A percentile compares a stretch with the other conserved stretches of the same genome.
phyloP scores from a whole-genome alignment of 2,888 invertebrate species.

The Epirrhoe tristata region DNA sequence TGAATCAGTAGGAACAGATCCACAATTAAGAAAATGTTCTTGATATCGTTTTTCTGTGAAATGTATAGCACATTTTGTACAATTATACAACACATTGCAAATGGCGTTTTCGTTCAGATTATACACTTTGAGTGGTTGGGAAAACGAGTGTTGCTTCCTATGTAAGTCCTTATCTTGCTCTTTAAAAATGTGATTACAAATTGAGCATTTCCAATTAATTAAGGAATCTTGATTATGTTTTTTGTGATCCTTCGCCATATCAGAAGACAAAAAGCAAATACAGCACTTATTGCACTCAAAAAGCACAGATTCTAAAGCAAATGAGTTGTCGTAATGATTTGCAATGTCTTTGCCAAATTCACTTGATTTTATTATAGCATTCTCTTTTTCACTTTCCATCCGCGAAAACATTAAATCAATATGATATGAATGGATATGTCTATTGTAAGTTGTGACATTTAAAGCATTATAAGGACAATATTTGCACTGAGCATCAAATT shows the following conservation, averaged over 20 bases:
- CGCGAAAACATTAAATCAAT: conserved; percentile 30
- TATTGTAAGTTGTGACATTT: conserved; percentile 45
- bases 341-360: not conserved
- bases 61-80: conserved; percentile 64
- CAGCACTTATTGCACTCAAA: conserved; percentile 69
- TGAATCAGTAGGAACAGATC: conserved; percentile 47
- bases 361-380: conserved; percentile 9
- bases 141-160: conserved; percentile 60
- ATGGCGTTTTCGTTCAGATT: conserved; percentile 50
- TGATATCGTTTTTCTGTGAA: conserved; percentile 60
- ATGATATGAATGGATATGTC: conserved; percentile 46
- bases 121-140: conserved; percentile 53
- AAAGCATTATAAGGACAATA: conserved; percentile 49
- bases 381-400: conserved; percentile 26
- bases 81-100: conserved; percentile 58
- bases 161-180: conserved; percentile 61
- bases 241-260: conserved; percentile 57
- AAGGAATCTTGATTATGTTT: conserved; percentile 57
- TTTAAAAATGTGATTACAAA: conserved; percentile 62
- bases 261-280: conserved; percentile 62
- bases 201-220: conserved; percentile 64
- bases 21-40: conserved; percentile 58
- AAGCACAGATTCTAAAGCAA: conserved; percentile 57
- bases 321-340: conserved; percentile 20
- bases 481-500: conserved; percentile 56